Percentiles rank a stretch among this genome's conserved stretches.
phyloP scores from a whole-genome alignment of 2,113 vertebrate genomes.

The Felis catus region F.catus_Fca126_mat1.0 CM031425.1:12103501-12104000 shows the following conservation, averaged over 20 bases:
- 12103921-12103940: background rate
- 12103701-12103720: background rate
- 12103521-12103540: slow-evolving; percentile 57
- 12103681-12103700: background rate
- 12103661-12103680: slow-evolving; percentile 48
- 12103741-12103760: background rate
- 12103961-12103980: background rate
- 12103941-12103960: background rate
- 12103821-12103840: background rate
- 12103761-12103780: background rate
- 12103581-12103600: background rate
- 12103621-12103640: background rate
- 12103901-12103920: background rate
- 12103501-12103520: background rate
- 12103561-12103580: background rate
- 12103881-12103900: background rate
- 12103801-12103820: background rate
- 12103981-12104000: background rate
- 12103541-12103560: background rate
- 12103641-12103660: background rate
- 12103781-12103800: background rate
- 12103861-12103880: background rate
- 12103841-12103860: background rate
- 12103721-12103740: too few species aligned
- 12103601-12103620: background rate